Evolutionary conservation across 2,113 vertebrate species (phyloP).

Genomic region (Acanthochromis polyacanthus): DNA sequence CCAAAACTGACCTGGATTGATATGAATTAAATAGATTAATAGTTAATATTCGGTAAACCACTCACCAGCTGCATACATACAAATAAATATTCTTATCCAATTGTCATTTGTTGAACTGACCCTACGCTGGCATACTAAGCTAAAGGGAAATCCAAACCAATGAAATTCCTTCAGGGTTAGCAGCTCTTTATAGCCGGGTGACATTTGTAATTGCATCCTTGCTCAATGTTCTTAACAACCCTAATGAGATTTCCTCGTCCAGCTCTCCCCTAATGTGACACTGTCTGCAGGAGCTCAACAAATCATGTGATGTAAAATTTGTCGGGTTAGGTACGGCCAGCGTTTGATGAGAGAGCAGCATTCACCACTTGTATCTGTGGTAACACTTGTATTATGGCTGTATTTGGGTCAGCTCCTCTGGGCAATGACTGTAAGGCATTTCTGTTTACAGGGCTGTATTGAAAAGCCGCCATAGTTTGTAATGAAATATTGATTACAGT

Average conservation of each 20-base stretch:
- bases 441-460: conserved; percentile 10
- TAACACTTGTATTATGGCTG: conserved; percentile 7
- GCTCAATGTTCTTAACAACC: conserved; percentile 32
- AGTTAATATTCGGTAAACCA: too few relatives aligned
- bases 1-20: too few relatives aligned
- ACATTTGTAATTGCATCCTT: conserved; percentile 40
- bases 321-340: background rate
- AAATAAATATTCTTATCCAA: background rate
- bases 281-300: background rate
- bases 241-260: conserved; percentile 41
- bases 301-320: conserved; percentile 30
- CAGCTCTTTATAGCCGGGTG: conserved; percentile 31
- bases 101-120: background rate
- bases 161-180: conserved; percentile 35
- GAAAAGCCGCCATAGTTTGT: conserved; percentile 37
- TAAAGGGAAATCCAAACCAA: conserved; percentile 5
- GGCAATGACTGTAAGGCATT: conserved; percentile 33
- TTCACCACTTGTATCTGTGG: conserved; percentile 29
- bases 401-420: conserved; percentile 59
- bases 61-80: too few relatives aligned
- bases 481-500: conserved; percentile 73
- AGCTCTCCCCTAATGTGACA: conserved; percentile 2
- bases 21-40: too few relatives aligned
- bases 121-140: background rate
- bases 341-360: conserved; percentile 24